Evolutionary conservation across 2,797 vertebrate genomes (phyloP).

Genomic region (Rallus crepitans): DNA sequence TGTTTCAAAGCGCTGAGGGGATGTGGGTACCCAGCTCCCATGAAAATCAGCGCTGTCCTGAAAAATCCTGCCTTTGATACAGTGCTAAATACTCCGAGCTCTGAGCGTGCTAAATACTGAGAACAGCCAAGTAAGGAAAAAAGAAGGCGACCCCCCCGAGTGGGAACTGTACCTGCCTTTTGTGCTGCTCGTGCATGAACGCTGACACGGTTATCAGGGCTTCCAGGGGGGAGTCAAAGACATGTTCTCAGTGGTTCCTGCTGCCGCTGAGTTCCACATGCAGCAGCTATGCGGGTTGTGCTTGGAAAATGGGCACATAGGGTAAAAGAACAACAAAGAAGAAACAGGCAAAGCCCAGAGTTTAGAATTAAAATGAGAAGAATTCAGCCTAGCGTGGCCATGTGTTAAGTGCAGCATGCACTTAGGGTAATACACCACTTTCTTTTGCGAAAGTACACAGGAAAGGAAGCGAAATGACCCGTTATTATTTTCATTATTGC

Average conservation of each 20-base stretch:
- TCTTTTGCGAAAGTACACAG: accelerated
- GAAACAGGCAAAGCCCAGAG: background rate
- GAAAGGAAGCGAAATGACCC: background rate
- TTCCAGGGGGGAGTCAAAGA: background rate
- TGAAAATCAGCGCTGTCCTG: background rate
- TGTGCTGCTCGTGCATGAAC: background rate
- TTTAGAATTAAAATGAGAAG: background rate
- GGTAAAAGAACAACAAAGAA: background rate
- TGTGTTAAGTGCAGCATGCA: background rate
- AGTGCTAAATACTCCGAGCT: background rate
- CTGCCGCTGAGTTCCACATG: background rate
- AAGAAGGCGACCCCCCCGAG: background rate
- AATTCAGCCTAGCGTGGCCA: background rate
- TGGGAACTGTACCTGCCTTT: background rate
- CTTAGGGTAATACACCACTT: background rate
- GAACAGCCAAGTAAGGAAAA: background rate
- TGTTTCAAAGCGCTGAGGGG: background rate
- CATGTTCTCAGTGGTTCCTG: background rate
- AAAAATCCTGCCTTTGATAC: background rate
- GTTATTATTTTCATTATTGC: background rate
- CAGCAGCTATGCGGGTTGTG: background rate
- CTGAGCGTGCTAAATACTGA: background rate
- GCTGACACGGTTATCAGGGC: background rate
- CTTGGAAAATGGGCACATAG: background rate
- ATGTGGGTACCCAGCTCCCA: background rate